These are phyloP conservation scores for Tringa solitaria DNA, from an alignment of 2,113 vertebrate genomes.

Conservation along the genomic window DNA sequence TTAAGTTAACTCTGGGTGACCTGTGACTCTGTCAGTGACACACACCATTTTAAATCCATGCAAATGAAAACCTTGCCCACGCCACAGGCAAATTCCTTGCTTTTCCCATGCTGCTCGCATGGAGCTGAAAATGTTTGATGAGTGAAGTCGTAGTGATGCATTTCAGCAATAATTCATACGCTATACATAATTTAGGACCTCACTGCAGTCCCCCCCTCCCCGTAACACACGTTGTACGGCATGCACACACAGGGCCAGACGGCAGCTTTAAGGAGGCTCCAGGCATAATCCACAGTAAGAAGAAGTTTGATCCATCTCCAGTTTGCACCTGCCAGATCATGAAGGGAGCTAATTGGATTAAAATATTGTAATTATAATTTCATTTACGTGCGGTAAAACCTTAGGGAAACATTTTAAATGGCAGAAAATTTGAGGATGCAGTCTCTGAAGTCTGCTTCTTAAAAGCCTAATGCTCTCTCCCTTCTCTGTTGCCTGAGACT, in stretches of 20 bases:
- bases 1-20: neutral
- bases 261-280: constrained; percentile 44
- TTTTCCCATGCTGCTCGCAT: neutral
- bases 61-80: neutral
- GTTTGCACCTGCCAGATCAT: constrained; percentile 66
- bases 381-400: constrained; percentile 51
- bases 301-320: constrained; percentile 55
- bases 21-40: neutral
- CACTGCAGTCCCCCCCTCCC: neutral
- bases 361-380: constrained; percentile 64
- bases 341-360: constrained; percentile 65
- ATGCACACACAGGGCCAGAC: neutral
- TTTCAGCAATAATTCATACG: constrained; percentile 60
- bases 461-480: neutral
- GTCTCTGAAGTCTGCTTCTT: constrained; percentile 48
- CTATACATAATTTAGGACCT: constrained; percentile 58
- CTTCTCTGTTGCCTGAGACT: neutral
- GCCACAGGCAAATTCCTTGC: neutral
- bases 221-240: neutral
- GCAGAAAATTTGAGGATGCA: constrained; percentile 39
- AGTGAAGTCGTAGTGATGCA: constrained; percentile 13
- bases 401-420: constrained; percentile 57
- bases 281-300: constrained; percentile 31
- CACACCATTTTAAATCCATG: neutral
- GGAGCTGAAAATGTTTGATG: neutral